These are phyloP conservation scores for Caenorhabditis sp. DNA, from an alignment of 2,888 invertebrate species.

Conservation along the genomic window DNA sequence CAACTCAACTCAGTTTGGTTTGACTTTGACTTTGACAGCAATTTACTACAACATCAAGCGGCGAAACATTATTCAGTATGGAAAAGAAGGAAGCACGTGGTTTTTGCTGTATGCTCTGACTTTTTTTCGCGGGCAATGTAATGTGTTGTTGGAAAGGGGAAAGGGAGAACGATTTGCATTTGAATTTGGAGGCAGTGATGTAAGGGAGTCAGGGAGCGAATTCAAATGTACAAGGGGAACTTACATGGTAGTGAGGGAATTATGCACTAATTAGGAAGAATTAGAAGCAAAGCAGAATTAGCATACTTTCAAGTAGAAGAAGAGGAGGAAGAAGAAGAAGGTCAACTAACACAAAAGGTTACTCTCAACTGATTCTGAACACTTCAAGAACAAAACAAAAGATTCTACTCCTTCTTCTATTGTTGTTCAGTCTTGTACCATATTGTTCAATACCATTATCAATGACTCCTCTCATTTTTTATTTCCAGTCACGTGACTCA, in stretches of 20 bases:
- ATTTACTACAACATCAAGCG: too few relatives aligned
- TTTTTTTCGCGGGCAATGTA: too few relatives aligned
- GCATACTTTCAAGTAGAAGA: too few relatives aligned
- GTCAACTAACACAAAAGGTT: too few relatives aligned
- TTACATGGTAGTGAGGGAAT: background rate
- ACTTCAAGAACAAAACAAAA: too few relatives aligned
- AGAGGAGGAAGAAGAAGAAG: too few relatives aligned
- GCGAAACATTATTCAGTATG: conserved; percentile 40
- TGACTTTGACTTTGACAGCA: too few relatives aligned
- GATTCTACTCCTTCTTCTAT: too few relatives aligned
- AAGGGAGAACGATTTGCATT: background rate
- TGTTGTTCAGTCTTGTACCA: too few relatives aligned
- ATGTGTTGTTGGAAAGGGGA: background rate
- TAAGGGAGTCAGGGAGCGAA: background rate
- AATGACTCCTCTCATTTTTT: background rate
- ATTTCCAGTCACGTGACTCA: conserved; percentile 33
- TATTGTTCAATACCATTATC: too few relatives aligned
- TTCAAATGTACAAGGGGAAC: conserved; percentile 8
- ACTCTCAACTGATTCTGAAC: too few relatives aligned
- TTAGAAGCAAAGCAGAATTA: background rate
- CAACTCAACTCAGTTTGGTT: conserved; percentile 40
- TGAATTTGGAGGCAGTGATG: too few relatives aligned
- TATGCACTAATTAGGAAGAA: background rate
- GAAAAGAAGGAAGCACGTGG: conserved; percentile 38
- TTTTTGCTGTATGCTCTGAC: conserved; percentile 4